phyloP scores from a whole-genome alignment of 2,888 invertebrate species.

The Metalampra italica region DNA sequence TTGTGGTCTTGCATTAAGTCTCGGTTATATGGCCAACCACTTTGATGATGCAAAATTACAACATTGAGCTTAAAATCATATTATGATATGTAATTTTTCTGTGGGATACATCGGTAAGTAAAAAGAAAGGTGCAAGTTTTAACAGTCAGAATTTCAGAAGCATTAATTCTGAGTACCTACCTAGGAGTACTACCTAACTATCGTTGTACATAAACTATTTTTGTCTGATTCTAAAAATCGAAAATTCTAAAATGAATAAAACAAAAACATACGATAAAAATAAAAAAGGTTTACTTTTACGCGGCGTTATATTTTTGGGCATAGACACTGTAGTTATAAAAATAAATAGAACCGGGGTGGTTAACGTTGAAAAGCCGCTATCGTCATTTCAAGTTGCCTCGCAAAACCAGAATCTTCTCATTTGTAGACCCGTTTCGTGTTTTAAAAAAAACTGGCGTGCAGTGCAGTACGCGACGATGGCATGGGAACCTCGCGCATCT shows the following conservation, averaged over 20 bases:
- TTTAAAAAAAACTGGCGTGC: slow-evolving; percentile 45
- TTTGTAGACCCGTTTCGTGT: slow-evolving; percentile 68
- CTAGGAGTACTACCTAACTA: too few relatives aligned
- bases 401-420: slow-evolving; percentile 73
- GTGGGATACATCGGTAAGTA: too few relatives aligned
- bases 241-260: too few relatives aligned
- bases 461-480: slow-evolving; percentile 59
- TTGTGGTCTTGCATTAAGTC: slow-evolving; percentile 20
- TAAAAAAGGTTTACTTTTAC: too few relatives aligned
- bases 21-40: background rate
- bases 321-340: slow-evolving; percentile 15
- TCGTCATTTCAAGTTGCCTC: slow-evolving; percentile 66
- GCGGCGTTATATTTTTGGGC: too few relatives aligned
- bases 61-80: background rate
- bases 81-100: too few relatives aligned
- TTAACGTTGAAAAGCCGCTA: slow-evolving; percentile 54
- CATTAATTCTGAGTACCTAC: too few relatives aligned
- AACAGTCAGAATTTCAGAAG: too few relatives aligned
- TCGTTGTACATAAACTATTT: too few relatives aligned
- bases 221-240: too few relatives aligned
- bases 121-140: too few relatives aligned
- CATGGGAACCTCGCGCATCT: slow-evolving; percentile 68
- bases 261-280: too few relatives aligned
- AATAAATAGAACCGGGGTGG: slow-evolving; percentile 25
- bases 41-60: slow-evolving; percentile 13